Base-by-base conservation (phyloP, 2,113 vertebrate species). In the Xenopus laevis region DNA sequence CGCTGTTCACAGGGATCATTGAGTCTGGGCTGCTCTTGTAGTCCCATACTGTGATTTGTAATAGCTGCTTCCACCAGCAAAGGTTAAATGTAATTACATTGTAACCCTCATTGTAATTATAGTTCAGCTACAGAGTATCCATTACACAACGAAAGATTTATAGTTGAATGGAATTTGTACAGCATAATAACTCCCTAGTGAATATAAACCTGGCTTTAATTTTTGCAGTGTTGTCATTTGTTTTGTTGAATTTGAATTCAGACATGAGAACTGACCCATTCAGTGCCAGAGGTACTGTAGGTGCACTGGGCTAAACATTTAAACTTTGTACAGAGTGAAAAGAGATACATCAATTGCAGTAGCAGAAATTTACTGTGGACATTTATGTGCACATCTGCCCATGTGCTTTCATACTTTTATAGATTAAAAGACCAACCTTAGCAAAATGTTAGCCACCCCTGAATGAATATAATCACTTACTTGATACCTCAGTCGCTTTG, bases 61-160 rank as follows among this genome's bases (percentile, higher is more conserved):
- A 45, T n/a, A 17, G 18, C 4, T 9, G 62, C 17, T 58, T n/a
- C 53, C 20, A 58, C 47, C 33, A 23, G 47, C 61, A 65, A 72
- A 64, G 63, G 30, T 65, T 64, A 21, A 13, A 20, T 33, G 46
- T 50, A 71, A 63, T 62, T 59, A 62, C 46, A 52, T 71, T 50
- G 46, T 27, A 62, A 71, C 59, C 47, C 50, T 62, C 21, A 62
- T 47, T 63, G 55, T 47, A 74, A 74, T 73, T 65, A 66, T 18
- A 58, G 18, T 45, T 30, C 21, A 30, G 50, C 63, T 66, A 74
- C 44, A 44, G 20, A 47, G 21, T 74, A 66, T 74, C 40, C 63
- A 74, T 74, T 74, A 58, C 21, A 11, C 53, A 74, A 58, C 66
- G 63, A 74, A 74, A 74, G 63, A 74, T 74, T 74, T 74, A 74